Conservation (phyloP, 2,888 invertebrate species). For the Clostera curtula region DNA sequence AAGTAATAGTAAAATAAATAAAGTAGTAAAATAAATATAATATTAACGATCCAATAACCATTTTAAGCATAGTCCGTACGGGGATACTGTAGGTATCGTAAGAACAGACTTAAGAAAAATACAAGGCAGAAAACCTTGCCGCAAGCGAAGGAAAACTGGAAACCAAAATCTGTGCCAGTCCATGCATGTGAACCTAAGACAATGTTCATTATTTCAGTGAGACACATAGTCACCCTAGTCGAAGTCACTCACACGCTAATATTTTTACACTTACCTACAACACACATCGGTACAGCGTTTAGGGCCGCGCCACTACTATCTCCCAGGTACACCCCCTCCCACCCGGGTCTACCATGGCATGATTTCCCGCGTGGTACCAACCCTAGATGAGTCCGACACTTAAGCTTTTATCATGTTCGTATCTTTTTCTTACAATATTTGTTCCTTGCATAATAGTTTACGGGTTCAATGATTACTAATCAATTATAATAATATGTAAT, state of each 20-base stretch:
- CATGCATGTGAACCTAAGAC: no score
- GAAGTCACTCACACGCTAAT: constrained; percentile 23
- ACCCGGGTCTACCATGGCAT: constrained; percentile 20
- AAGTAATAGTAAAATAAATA: no score
- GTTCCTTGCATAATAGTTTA: neutral
- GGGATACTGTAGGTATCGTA: no score
- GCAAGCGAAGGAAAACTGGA: no score
- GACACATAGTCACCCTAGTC: constrained; percentile 12
- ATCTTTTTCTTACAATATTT: constrained; percentile 7
- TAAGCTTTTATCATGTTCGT: constrained; percentile 29
- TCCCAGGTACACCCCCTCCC: constrained; percentile 24
- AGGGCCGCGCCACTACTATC: constrained; percentile 34
- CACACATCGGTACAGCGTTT: constrained; percentile 22
- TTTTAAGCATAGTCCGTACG: no score
- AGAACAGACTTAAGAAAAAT: no score
- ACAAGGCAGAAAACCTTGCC: no score
- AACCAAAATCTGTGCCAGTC: no score
- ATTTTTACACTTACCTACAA: constrained; percentile 4
- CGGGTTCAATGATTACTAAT: no score
- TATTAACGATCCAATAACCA: no score
- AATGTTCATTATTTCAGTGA: neutral
- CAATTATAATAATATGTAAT: no score
- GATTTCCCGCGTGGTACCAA: constrained; percentile 57
- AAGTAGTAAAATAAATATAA: no score
- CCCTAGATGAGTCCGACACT: constrained; percentile 31